Evolutionary conservation across 2,113 vertebrate genomes (phyloP).

Genomic region (Pan troglodytes): NHGRI_mPanTro3-v2.1_pri NC_072407.2:91668001-91668500

Average conservation of each 20-base stretch:
- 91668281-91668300: background rate
- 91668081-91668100: background rate
- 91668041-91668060: background rate
- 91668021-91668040: background rate
- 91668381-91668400: background rate
- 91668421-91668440: background rate
- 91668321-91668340: background rate
- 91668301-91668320: background rate
- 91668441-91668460: background rate
- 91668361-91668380: rapidly evolving
- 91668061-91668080: background rate
- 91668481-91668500: background rate
- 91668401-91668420: rapidly evolving
- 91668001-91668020: background rate
- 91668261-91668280: background rate
- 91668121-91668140: background rate
- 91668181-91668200: background rate
- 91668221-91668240: background rate
- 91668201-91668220: background rate
- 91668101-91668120: background rate
- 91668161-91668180: background rate
- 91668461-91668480: background rate
- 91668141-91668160: background rate
- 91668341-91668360: background rate
- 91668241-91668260: background rate